Conservation (phyloP, 1,140 invertebrate genomes). For the Drosophila sp. region DNA sequence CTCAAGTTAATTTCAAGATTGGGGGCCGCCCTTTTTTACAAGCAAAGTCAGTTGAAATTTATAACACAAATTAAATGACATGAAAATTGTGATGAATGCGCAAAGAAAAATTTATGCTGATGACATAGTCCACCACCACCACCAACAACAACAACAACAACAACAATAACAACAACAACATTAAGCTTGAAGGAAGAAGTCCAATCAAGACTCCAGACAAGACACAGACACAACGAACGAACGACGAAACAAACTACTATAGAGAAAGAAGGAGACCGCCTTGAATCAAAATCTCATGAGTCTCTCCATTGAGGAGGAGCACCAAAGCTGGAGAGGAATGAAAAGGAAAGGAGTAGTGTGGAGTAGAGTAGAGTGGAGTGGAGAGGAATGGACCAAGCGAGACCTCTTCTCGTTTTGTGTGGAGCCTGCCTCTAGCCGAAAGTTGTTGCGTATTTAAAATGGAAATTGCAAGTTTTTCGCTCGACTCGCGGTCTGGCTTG, state of each 20-base stretch:
- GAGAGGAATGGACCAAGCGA: not conserved
- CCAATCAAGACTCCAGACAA: conserved; percentile 8
- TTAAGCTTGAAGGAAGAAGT: not conserved
- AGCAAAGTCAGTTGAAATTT: conserved; percentile 59
- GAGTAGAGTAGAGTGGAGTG: conserved; percentile 8
- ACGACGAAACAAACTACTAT: not conserved
- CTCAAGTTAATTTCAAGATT: conserved; percentile 45
- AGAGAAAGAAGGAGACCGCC: not conserved
- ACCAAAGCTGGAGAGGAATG: conserved; percentile 4
- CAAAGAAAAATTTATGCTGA: conserved; percentile 76
- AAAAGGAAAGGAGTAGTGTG: conserved; percentile 3
- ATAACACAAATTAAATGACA: conserved; percentile 77
- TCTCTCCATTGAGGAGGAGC: conserved; percentile 8
- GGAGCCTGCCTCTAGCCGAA: conserved; percentile 74
- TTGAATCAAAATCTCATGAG: conserved; percentile 3
- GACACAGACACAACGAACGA: conserved; percentile 2
- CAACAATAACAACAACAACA: not conserved
- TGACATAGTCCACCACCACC: conserved; percentile 59
- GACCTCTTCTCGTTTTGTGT: not conserved
- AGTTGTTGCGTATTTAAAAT: conserved; percentile 81
- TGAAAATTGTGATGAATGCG: conserved; percentile 80
- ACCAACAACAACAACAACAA: conserved; percentile 24
- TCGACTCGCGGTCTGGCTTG: conserved; percentile 34
- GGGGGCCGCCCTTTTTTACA: conserved; percentile 37
- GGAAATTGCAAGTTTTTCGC: conserved; percentile 79